Conservation (phyloP, 30 jellyfish, hydroid and myxozoan genomes). For the Aurelia coerulea region DNA sequence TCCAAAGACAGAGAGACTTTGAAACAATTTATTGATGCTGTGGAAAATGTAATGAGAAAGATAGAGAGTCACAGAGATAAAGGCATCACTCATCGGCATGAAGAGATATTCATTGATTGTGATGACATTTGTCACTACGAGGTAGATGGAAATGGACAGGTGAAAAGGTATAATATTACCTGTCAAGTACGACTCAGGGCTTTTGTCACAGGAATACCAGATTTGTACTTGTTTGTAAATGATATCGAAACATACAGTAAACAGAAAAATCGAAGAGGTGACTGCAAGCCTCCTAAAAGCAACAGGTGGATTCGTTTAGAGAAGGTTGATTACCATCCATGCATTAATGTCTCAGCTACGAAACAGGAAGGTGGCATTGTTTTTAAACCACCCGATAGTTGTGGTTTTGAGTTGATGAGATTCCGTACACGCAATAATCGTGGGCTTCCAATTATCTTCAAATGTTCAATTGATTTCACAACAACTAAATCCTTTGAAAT, state of each 20-base stretch:
- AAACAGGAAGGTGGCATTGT: constrained; percentile 77
- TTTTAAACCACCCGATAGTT: constrained; percentile 94
- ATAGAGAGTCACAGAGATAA: constrained; percentile 82
- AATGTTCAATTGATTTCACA: constrained; percentile 66
- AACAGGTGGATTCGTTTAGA: constrained; percentile 68
- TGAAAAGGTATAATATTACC: constrained; percentile 73
- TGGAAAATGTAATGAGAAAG: constrained; percentile 76
- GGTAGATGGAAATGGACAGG: constrained; percentile 87
- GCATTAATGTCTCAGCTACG: constrained; percentile 58
- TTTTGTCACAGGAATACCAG: constrained; percentile 81
- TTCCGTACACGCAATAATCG: constrained; percentile 52
- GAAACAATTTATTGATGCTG: constrained; percentile 69
- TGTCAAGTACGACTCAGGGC: constrained; percentile 75
- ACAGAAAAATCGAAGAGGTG: constrained; percentile 48
- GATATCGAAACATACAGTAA: constrained; percentile 56
- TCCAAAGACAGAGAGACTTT: constrained; percentile 47
- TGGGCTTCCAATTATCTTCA: constrained; percentile 64
- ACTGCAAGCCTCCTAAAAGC: constrained; percentile 27
- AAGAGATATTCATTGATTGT: constrained; percentile 86
- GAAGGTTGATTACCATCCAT: constrained; percentile 82
- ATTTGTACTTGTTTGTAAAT: constrained; percentile 57
- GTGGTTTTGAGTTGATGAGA: constrained; percentile 90
- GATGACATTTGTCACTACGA: constrained; percentile 87
- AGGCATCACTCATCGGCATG: constrained; percentile 81
- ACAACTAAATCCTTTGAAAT: constrained; percentile 70